A percentile compares a stretch with the other conserved stretches of the same genome.
These are phyloP conservation scores for Pantherophis alleghaniensis DNA, from an alignment of 2,797 vertebrate genomes.

Conservation along the genomic window DNA sequence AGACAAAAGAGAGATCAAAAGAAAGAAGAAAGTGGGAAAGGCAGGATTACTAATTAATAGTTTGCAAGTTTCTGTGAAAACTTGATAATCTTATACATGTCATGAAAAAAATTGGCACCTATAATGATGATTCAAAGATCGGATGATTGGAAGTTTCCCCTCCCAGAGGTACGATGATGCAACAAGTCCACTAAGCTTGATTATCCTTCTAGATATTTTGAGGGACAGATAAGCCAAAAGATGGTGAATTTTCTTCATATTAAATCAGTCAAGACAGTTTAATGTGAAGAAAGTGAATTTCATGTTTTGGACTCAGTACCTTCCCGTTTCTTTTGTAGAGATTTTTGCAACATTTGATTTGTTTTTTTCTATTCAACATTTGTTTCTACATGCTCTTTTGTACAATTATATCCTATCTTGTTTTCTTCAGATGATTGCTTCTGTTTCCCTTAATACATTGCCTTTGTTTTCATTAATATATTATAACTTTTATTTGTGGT, in stretches of 20 bases:
- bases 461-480: neutral
- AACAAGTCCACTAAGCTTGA: neutral
- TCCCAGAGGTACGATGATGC: neutral
- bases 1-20: neutral
- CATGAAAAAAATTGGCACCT: neutral
- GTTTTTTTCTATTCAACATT: neutral
- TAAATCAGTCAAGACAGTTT: neutral
- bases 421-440: neutral
- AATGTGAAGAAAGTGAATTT: neutral
- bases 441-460: neutral
- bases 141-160: neutral
- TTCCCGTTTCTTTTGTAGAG: neutral
- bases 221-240: neutral
- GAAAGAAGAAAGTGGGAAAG: neutral
- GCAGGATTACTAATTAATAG: neutral
- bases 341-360: neutral
- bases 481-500: neutral
- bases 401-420: neutral
- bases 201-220: neutral
- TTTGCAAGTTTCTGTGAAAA: neutral
- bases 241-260: neutral
- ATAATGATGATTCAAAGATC: neutral
- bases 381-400: neutral
- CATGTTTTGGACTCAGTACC: neutral
- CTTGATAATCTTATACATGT: neutral